A percentile compares a stretch with the other conserved stretches of the same genome.
Evolutionary conservation across 1,140 invertebrate species (phyloP).

Genomic region (Drosophila virilis): DNA sequence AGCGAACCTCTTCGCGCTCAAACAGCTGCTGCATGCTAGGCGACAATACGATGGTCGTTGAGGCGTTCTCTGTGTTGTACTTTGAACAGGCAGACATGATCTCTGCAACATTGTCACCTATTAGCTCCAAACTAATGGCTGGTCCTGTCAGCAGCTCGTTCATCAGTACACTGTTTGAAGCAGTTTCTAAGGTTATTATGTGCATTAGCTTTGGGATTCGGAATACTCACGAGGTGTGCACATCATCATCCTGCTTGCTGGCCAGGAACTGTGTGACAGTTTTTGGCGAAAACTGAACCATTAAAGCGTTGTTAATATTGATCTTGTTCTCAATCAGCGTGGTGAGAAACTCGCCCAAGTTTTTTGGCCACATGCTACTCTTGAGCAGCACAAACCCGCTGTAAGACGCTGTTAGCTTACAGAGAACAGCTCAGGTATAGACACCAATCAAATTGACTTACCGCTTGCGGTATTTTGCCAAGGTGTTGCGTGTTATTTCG

Average conservation of each 20-base stretch:
- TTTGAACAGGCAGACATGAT: constrained; percentile 78
- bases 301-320: constrained; percentile 90
- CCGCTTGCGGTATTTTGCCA: constrained; percentile 87
- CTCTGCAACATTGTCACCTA: constrained; percentile 89
- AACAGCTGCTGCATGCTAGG: constrained; percentile 89
- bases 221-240: constrained; percentile 87
- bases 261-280: constrained; percentile 86
- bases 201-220: neutral
- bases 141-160: constrained; percentile 89
- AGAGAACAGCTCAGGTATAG: neutral
- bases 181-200: neutral
- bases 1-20: constrained; percentile 89
- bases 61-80: constrained; percentile 55
- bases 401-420: constrained; percentile 58
- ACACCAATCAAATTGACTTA: constrained; percentile 73
- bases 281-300: constrained; percentile 86
- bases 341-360: constrained; percentile 90
- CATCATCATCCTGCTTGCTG: constrained; percentile 85
- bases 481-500: constrained; percentile 86
- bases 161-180: constrained; percentile 84
- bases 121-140: constrained; percentile 90
- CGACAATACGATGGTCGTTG: constrained; percentile 81
- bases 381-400: constrained; percentile 92
- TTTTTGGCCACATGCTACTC: constrained; percentile 87
- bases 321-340: constrained; percentile 88